Conservation (phyloP, 2,797 vertebrate genomes). For the Coilia nasus region DNA sequence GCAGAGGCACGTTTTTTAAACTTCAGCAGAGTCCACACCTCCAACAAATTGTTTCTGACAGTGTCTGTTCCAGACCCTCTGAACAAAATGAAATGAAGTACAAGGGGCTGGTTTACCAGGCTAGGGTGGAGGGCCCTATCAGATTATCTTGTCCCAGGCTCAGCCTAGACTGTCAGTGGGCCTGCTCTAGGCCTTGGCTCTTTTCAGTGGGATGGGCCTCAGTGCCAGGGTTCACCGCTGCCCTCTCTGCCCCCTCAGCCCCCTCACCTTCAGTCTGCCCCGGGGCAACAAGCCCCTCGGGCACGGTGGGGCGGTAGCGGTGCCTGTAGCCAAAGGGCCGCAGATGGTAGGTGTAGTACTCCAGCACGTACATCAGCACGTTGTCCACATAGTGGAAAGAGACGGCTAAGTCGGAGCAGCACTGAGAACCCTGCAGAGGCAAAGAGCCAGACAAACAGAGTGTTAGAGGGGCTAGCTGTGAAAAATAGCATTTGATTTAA, state of each 20-base stretch:
- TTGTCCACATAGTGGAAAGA: conserved; percentile 79
- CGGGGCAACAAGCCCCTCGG: conserved; percentile 16
- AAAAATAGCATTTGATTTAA: too few species aligned
- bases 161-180: too few species aligned
- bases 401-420: conserved; percentile 80
- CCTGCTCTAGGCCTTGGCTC: conserved; percentile 23
- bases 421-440: conserved; percentile 71
- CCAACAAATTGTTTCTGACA: too few species aligned
- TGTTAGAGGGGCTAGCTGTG: conserved; percentile 39
- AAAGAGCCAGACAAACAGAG: conserved; percentile 28
- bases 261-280: conserved; percentile 24
- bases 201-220: conserved; percentile 13
- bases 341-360: conserved; percentile 79
- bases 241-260: conserved; percentile 27
- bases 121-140: too few species aligned
- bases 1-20: too few species aligned
- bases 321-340: conserved; percentile 73
- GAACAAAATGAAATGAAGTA: too few species aligned
- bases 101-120: too few species aligned
- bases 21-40: too few species aligned
- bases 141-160: too few species aligned
- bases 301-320: conserved; percentile 67
- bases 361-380: conserved; percentile 75
- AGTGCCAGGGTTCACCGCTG: conserved; percentile 17
- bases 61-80: too few species aligned